Base-by-base conservation (phyloP, 2,888 invertebrate species). In the Ennomos fuscantarius region DNA sequence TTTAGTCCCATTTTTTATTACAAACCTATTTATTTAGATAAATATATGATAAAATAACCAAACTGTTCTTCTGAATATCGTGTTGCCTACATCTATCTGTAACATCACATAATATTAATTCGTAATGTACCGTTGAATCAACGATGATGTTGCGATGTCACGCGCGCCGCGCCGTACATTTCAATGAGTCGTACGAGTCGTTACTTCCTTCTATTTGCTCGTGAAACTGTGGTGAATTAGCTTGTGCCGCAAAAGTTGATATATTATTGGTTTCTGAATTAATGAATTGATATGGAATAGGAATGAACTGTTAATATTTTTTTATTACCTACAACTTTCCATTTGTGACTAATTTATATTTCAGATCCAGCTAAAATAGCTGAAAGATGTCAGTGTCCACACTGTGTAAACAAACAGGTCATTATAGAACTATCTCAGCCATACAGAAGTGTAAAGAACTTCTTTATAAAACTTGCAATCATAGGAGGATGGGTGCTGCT, bases 321-420 rank as follows among this genome's bases (percentile, higher is more conserved):
- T n/a, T n/a, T n/a, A n/a, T n/a, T 5, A 24, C 24, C 24, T 6
- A 24, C 6, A 24, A 6, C 24, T 24, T 24, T 24, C 2, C 1
- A 24, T 24, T 2, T 24, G 24, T 24, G 6, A 6, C 3, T 24
- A 24, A 24, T 24, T 6, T 6, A 6, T 24, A 34, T 48, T 62
- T 56, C 84, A 96, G 97, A 97, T 94, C 95, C 96, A 46, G 94
- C 95, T 61, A 95, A 95, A 85, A 85, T 94, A 70, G 95, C 94
- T 73, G 95, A 95, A 83, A 94, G 95, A 86, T 99, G 99, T 86
- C 96, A 96, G 73, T 99, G 99, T 91, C 94, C 96, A 74, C 95
- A 95, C 70, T 99, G 99, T 92, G 89, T 95, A 71, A 94, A 95
- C 76, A 99, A 99, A 91, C 95, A 95, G 77, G 89, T 95, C 57